Evolutionary conservation across 1,140 invertebrate species (phyloP).

Genomic region (Bombus soroeensis): DNA sequence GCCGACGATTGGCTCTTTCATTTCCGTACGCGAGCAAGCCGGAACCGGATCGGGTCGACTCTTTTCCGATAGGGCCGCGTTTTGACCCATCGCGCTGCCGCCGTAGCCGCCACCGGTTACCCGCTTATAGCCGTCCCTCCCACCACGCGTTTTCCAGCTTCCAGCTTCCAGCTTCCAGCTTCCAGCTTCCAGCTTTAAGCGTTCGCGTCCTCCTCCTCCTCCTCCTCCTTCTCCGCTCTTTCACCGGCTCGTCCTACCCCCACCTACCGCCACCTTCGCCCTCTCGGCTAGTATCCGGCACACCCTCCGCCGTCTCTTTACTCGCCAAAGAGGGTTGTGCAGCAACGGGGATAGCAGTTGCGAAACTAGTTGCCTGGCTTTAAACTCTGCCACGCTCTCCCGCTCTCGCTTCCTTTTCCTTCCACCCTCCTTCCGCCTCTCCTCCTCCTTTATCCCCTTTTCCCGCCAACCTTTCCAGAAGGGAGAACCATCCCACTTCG

Average conservation of each 20-base stretch:
- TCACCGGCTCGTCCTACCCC: not conserved
- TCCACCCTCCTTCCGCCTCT: not conserved
- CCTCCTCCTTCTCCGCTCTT: constrained; percentile 5
- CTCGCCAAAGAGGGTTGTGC: constrained; percentile 44
- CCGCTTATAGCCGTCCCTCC: constrained; percentile 7
- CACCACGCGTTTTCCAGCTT: constrained; percentile 11
- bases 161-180: constrained; percentile 26
- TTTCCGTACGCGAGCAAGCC: constrained; percentile 65
- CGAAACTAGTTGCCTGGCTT: constrained; percentile 67
- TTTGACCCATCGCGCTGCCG: constrained; percentile 34
- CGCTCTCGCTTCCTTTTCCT: not conserved
- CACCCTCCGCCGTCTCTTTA: constrained; percentile 38
- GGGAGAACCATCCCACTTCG: constrained; percentile 18
- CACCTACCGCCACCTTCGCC: constrained; percentile 21
- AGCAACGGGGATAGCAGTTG: constrained; percentile 46
- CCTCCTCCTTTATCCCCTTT: not conserved
- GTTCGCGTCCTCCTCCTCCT: constrained; percentile 5
- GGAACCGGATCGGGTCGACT: constrained; percentile 59
- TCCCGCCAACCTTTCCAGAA: not conserved
- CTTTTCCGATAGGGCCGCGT: constrained; percentile 60
- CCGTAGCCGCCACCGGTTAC: not conserved
- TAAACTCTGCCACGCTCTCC: constrained; percentile 51
- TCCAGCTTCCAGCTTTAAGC: constrained; percentile 44
- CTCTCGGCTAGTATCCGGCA: constrained; percentile 36
- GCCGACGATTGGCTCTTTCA: constrained; percentile 57